Percentiles rank a stretch among this genome's conserved stretches.
phyloP scores from a whole-genome alignment of 2,888 invertebrate species.

The Abrostola tripartita region DNA sequence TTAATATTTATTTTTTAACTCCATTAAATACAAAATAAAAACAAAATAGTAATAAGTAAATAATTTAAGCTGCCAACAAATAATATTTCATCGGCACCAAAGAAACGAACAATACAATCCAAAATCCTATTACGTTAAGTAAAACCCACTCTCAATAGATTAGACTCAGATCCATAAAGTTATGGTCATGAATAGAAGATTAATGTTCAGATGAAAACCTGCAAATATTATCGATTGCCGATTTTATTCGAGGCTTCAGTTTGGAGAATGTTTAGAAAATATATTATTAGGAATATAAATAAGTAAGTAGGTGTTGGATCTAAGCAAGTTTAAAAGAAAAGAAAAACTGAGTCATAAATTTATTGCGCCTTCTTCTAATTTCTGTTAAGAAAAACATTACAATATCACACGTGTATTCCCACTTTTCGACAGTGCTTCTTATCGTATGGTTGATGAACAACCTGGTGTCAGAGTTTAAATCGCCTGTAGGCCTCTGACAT shows the following conservation, averaged over 20 bases:
- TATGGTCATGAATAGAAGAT: slow-evolving; percentile 6
- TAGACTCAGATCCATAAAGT: slow-evolving; percentile 9
- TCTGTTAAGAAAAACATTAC: no score
- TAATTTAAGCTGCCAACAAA: not conserved
- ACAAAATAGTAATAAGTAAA: slow-evolving; percentile 1
- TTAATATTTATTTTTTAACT: no score
- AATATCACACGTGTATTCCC: no score
- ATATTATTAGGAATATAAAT: no score
- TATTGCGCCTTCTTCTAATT: no score
- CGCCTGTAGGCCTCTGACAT: no score
- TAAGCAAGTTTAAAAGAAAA: no score
- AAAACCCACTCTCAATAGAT: slow-evolving; percentile 3
- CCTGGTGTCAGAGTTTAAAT: no score
- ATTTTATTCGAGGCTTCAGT: not conserved
- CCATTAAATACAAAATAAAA: not conserved
- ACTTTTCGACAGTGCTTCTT: no score
- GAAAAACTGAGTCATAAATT: no score
- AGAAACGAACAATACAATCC: slow-evolving; percentile 9
- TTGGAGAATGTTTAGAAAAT: not conserved
- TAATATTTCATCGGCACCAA: slow-evolving; percentile 8
- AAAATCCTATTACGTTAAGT: slow-evolving; percentile 14
- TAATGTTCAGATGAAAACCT: slow-evolving; percentile 4
- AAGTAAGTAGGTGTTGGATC: no score
- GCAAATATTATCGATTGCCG: slow-evolving; percentile 1
- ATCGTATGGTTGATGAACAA: no score